Evolutionary conservation across 1,140 invertebrate species (phyloP).

Genomic region (Watersipora subatra): DNA sequence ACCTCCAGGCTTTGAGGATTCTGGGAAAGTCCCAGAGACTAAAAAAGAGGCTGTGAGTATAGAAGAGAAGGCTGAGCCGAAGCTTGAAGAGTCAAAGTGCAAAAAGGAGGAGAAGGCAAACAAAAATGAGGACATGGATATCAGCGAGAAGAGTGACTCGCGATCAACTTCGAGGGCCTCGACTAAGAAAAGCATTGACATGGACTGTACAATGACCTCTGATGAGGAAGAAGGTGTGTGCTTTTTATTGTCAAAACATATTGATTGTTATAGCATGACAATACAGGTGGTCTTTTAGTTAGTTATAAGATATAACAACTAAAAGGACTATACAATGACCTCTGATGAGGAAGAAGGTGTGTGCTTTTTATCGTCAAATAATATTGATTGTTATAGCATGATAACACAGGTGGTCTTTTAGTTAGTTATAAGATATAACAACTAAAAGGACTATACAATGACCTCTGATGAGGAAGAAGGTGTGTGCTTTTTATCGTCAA

Average conservation of each 20-base stretch:
- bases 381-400: no score
- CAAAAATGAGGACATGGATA: constrained; percentile 15
- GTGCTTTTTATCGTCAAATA: no score
- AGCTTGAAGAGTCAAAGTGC: constrained; percentile 24
- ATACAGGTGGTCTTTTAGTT: no score
- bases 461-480: background rate
- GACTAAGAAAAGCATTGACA: background rate
- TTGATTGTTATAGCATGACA: no score
- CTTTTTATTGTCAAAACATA: no score
- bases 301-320: no score
- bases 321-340: background rate
- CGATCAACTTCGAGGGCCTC: background rate
- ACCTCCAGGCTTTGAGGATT: background rate
- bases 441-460: background rate
- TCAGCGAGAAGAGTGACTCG: background rate
- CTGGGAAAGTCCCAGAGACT: no score
- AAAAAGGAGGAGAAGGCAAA: constrained; percentile 24
- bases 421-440: no score
- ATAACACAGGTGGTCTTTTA: no score
- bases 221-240: background rate
- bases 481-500: no score
- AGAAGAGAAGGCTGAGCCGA: no score
- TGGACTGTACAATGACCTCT: background rate
- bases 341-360: background rate
- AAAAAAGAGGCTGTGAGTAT: no score